A percentile compares a stretch with the other conserved stretches of the same genome.
These are phyloP conservation scores for Megalonaias nervosa DNA, from an alignment of 1,140 invertebrate species.

Conservation along the genomic window DNA sequence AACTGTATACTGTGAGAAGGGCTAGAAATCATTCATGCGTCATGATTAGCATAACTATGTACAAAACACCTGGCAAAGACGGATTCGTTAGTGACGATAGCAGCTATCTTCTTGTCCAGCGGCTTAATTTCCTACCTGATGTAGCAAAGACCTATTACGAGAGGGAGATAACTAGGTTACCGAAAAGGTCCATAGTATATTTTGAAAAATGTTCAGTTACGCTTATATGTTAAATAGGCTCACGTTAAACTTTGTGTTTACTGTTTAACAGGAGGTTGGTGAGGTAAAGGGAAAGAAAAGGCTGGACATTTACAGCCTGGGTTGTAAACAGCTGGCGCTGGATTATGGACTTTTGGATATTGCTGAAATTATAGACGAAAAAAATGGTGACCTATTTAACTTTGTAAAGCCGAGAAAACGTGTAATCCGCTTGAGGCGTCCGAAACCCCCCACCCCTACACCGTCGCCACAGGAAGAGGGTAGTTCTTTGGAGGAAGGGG, in stretches of 20 bases:
- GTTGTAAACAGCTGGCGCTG: conserved; percentile 64
- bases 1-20: too few relatives aligned
- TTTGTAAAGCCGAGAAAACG: conserved; percentile 45
- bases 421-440: conserved; percentile 30
- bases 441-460: conserved; percentile 22
- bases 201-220: too few relatives aligned
- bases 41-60: too few relatives aligned
- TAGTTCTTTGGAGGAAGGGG: background rate
- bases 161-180: too few relatives aligned
- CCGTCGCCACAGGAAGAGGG: conserved; percentile 14
- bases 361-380: conserved; percentile 63
- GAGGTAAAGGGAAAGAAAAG: conserved; percentile 5
- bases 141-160: too few relatives aligned
- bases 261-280: conserved; percentile 28
- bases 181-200: too few relatives aligned
- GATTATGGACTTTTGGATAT: conserved; percentile 53
- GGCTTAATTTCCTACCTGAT: too few relatives aligned
- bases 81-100: too few relatives aligned
- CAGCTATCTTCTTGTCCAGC: too few relatives aligned
- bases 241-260: background rate
- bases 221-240: too few relatives aligned
- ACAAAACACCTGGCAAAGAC: too few relatives aligned
- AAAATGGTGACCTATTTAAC: conserved; percentile 48
- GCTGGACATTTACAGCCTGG: conserved; percentile 44
- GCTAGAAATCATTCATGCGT: too few relatives aligned